A percentile compares a stretch with the other conserved stretches of the same genome.
phyloP scores from a whole-genome alignment of 92 coral and sea anemone species.

The Umimayanthus kanabou region DNA sequence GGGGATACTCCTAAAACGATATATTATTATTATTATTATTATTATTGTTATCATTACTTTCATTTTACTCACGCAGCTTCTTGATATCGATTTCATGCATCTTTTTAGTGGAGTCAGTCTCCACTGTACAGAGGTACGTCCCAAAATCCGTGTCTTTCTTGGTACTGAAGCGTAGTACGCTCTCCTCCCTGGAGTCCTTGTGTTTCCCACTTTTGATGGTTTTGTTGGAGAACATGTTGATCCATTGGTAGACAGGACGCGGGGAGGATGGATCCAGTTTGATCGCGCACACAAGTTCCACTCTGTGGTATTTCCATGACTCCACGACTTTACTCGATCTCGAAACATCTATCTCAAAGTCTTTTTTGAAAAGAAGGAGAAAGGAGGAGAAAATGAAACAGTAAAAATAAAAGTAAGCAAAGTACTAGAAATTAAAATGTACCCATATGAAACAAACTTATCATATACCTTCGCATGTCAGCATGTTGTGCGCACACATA shows the following conservation, averaged over 20 bases:
- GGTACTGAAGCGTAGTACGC: conserved; percentile 20
- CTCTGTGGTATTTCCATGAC: conserved; percentile 38
- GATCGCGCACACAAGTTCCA: conserved; percentile 36
- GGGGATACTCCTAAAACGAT: too few species aligned
- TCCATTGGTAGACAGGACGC: conserved; percentile 15
- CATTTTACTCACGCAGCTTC: conserved; percentile 23
- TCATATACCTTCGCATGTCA: not conserved
- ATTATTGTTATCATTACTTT: not conserved
- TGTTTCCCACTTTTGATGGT: conserved; percentile 25
- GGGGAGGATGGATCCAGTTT: conserved; percentile 14
- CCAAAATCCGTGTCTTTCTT: conserved; percentile 32
- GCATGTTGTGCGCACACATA: not conserved
- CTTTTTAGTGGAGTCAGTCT: conserved; percentile 18
- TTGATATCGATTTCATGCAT: conserved; percentile 28
- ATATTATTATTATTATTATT: too few species aligned
- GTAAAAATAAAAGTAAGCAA: too few species aligned
- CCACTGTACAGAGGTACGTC: conserved; percentile 27
- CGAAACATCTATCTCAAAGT: conserved; percentile 29
- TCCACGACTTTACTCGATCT: conserved; percentile 21
- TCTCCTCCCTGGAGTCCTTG: conserved; percentile 20
- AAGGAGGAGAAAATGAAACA: not conserved
- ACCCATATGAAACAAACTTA: not conserved
- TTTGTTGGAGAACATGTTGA: conserved; percentile 27
- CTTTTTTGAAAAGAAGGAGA: not conserved
- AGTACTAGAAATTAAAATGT: not conserved